Conservation (phyloP, 2,797 vertebrate species). For the Zenarchopterus dispar region DNA sequence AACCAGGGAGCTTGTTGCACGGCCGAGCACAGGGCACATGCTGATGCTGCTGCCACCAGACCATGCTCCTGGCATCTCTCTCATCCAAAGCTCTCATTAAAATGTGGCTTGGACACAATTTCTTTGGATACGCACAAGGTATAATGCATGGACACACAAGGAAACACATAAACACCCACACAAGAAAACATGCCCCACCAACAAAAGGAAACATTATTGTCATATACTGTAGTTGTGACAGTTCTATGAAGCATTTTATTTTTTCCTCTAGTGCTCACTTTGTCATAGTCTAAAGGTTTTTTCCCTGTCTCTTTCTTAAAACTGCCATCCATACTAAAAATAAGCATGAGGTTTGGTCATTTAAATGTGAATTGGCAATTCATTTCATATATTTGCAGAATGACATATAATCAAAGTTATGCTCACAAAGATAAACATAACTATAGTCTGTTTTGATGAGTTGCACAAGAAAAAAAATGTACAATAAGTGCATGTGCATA, state of each 20-base stretch:
- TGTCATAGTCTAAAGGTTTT: too few relatives aligned
- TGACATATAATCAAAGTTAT: too few relatives aligned
- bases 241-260: too few relatives aligned
- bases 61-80: constrained; percentile 61
- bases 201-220: not conserved
- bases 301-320: too few relatives aligned
- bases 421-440: too few relatives aligned
- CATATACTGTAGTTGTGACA: not conserved
- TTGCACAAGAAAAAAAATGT: not conserved
- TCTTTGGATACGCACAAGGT: constrained; percentile 59
- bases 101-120: constrained; percentile 59
- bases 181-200: constrained; percentile 16
- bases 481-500: too few relatives aligned
- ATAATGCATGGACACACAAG: constrained; percentile 12
- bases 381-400: too few relatives aligned
- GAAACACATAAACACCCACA: constrained; percentile 37
- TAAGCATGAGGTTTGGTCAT: too few relatives aligned
- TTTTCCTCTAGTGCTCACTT: too few relatives aligned
- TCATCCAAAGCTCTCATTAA: constrained; percentile 65
- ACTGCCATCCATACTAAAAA: too few relatives aligned
- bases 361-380: too few relatives aligned
- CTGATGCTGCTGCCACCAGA: constrained; percentile 53
- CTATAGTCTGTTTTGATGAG: too few relatives aligned
- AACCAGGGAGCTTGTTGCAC: constrained; percentile 69
- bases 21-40: constrained; percentile 59